Conservation (phyloP, 1,140 invertebrate species). For the Galleria mellonella region DNA sequence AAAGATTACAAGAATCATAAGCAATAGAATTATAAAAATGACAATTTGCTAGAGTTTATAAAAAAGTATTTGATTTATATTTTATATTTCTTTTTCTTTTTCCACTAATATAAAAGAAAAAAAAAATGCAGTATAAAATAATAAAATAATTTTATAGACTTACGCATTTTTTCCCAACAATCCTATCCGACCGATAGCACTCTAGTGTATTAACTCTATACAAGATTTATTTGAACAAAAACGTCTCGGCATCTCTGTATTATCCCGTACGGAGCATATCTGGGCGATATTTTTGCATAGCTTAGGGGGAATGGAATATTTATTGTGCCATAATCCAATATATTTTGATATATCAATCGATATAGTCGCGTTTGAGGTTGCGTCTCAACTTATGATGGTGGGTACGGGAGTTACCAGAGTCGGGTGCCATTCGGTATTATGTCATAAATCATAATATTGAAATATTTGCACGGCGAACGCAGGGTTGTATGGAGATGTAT, state of each 20-base stretch:
- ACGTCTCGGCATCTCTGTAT: slow-evolving; percentile 26
- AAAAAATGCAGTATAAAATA: no score
- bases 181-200: slow-evolving; percentile 5
- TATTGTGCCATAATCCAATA: slow-evolving; percentile 15
- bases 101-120: no score
- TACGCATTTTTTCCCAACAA: no score
- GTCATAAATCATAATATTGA: slow-evolving; percentile 51
- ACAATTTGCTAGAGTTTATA: no score
- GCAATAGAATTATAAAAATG: no score
- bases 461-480: slow-evolving; percentile 25
- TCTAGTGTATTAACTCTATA: slow-evolving; percentile 44
- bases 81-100: no score
- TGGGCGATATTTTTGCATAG: slow-evolving; percentile 47
- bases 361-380: neutral
- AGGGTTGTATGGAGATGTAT: slow-evolving; percentile 10
- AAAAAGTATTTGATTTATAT: no score
- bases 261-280: slow-evolving; percentile 19
- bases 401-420: slow-evolving; percentile 5
- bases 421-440: slow-evolving; percentile 24
- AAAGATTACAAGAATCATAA: no score
- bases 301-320: slow-evolving; percentile 33
- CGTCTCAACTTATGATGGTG: slow-evolving; percentile 11
- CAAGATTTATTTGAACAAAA: slow-evolving; percentile 47
- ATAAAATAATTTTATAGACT: no score
- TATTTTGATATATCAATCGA: slow-evolving; percentile 8